Base-by-base conservation (phyloP, 2,113 vertebrate species). In the Chlamydotis undulata region DNA sequence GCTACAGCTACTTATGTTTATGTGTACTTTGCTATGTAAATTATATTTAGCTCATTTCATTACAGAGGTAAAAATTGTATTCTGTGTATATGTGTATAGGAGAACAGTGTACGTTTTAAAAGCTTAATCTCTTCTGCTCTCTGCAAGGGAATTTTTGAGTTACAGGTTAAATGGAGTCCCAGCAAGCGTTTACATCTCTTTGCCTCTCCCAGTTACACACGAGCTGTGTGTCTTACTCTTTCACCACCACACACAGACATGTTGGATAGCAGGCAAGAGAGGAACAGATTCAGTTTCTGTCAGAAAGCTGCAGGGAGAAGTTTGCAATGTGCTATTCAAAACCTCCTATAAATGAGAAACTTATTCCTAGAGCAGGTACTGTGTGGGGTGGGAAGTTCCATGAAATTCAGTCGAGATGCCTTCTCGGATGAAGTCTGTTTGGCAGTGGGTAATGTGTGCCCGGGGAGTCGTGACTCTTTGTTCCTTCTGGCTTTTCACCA, bases 121-220 rank as follows among this genome's bases (percentile, higher is more conserved):
- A 71, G 29, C 63, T 87, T 91, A 87, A 60, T 33, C 52, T 65
- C 28, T 56, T 94, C 74, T 71, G 60, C 64, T 87, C 37, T 86
- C 75, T 95, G 67, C 65, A 78, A 87, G 71, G 83, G 67, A 96
- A 97, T 96, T 96, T 68, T 87, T 87, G 70, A 95, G 57, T 94
- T 97, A 53, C 45, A 70, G 50, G 75, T 89, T 95, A 97, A 96
- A 79, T 39, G 86, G 56, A 88, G 74, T 93, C 90, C 63, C 71
- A 85, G 88, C 67, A 96, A 15, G 82, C 83, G 47, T 93, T 97
- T 69, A 23, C 45, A 28, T 74, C 49, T 83, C 33, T 65, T 57
- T 91, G 65, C 19, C 28, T 83, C 29, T 91, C 83, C 64, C 49
- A 85, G 63, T 82, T 69, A 22, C 83, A 45, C 47, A 4, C 10